Evolutionary conservation across 2,113 vertebrate genomes (phyloP), one percentile per base, ranked within the genome.

Genomic region (Montifringilla adamsi): DNA sequence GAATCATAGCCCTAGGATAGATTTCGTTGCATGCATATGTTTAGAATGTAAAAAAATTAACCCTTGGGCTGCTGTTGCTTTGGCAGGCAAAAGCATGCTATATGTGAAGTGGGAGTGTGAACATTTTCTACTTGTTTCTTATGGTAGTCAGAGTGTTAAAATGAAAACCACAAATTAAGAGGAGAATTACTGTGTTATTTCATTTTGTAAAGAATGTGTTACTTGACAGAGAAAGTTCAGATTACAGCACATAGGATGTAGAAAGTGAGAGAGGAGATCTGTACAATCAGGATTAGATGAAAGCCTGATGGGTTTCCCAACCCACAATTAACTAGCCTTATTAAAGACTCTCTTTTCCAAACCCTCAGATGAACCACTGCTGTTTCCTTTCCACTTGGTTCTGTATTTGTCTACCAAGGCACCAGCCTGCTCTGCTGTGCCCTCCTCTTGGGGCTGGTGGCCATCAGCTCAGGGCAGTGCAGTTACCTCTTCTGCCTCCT

Each of bases 1-100:
- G 76, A 93, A 81, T 93, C 92, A 88, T 68, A 93, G 81, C 63
- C 68, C 56, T 86, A 67, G 90, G 90, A 84, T 60, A 93, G 28
- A 84, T 95, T 93, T 94, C 0, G 0, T 52, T 96, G 64, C 55
- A 59, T 74, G 55, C 68, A 68, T 93, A 81, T 78, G 41, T 63
- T 94, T 78, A 92, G 73, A 93, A 87, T 63, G 27, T 64, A 52
- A 90, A 90, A 91, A 70, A 72, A 75, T 95, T 95, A 96, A 96
- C 90, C 79, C 63, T 60, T 94, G 39, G 63, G 39, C 46, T 94
- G 60, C 89, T 1, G 0, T 80, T 77, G 31, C 63, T 89, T 92
- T 67, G 78, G 49, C 78, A 90, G 55, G 58, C 78, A 83, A 85
- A 91, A 39, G 9, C 39, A 9, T 23, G 11, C 47, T 90, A 3